phyloP scores from a whole-genome alignment of 2,797 vertebrate genomes.

The Oreonectes daqikongensis region DNA sequence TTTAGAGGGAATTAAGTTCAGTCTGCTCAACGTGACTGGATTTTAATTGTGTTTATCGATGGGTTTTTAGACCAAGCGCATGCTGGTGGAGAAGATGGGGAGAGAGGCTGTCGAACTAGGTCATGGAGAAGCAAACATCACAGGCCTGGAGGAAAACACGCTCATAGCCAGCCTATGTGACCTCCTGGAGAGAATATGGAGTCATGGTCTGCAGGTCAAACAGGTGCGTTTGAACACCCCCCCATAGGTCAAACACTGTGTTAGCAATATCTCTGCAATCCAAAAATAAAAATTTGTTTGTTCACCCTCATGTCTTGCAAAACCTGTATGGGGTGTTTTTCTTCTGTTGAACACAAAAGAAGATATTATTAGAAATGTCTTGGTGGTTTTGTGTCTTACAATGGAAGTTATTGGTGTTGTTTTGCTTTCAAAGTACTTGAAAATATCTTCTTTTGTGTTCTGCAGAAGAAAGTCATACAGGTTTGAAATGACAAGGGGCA shows the following conservation, averaged over 20 bases:
- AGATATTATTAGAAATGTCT: too few species aligned
- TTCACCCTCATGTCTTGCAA: too few species aligned
- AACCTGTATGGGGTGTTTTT: too few species aligned
- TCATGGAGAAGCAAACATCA: constrained; percentile 93
- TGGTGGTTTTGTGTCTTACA: too few species aligned
- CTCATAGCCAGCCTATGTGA: constrained; percentile 95
- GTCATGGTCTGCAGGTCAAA: constrained; percentile 93
- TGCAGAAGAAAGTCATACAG: too few species aligned
- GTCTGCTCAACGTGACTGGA: not conserved
- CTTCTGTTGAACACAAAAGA: too few species aligned
- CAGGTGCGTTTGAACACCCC: constrained; percentile 77
- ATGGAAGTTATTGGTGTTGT: too few species aligned
- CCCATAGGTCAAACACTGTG: not conserved
- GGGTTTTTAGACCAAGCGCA: constrained; percentile 87
- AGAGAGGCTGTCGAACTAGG: constrained; percentile 91
- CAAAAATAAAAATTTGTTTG: too few species aligned
- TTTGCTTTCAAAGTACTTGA: too few species aligned
- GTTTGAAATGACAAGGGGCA: too few species aligned
- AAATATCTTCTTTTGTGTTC: too few species aligned
- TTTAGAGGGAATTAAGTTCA: not conserved
- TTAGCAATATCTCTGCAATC: too few species aligned
- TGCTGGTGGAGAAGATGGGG: constrained; percentile 98
- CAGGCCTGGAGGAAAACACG: constrained; percentile 93
- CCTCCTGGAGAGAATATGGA: constrained; percentile 97
- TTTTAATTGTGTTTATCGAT: constrained; percentile 14